A percentile compares a stretch with the other conserved stretches of the same genome.
Conservation (phyloP, 2,797 vertebrate genomes). For the Netta rufina region DNA sequence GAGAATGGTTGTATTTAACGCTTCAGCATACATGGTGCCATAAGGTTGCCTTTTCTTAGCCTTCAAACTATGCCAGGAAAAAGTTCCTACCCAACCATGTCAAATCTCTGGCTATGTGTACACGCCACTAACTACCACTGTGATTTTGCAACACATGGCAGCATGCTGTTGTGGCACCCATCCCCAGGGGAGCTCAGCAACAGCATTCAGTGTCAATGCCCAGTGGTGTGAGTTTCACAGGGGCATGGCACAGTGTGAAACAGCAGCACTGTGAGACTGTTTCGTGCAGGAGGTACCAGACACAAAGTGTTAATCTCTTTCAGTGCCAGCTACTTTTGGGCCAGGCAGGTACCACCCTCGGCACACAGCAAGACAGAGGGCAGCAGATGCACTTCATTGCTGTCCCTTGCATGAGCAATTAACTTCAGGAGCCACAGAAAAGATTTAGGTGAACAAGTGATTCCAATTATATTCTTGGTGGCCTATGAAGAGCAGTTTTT, state of each 20-base stretch:
- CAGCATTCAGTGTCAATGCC: background rate
- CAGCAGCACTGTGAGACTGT: background rate
- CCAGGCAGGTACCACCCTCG: background rate
- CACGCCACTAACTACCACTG: background rate
- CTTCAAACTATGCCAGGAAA: constrained; percentile 19
- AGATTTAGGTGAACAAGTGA: background rate
- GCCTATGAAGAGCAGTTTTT: background rate
- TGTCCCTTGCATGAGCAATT: accelerated
- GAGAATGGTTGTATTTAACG: constrained; percentile 12
- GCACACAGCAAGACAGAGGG: background rate
- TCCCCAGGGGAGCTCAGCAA: background rate
- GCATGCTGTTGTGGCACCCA: background rate
- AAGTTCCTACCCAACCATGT: background rate
- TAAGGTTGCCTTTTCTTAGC: constrained; percentile 29
- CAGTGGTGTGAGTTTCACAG: background rate
- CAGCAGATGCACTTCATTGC: background rate
- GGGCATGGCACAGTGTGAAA: background rate
- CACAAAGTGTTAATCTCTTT: background rate
- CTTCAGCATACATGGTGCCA: background rate
- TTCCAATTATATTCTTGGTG: background rate
- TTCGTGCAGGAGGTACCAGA: background rate
- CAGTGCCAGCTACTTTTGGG: background rate
- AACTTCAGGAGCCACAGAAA: background rate
- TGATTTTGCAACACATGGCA: background rate
- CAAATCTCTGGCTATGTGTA: background rate